A percentile compares a stretch with the other conserved stretches of the same genome.
phyloP scores from a whole-genome alignment of 2,113 vertebrate species.

The Setophaga kirtlandii region DNA sequence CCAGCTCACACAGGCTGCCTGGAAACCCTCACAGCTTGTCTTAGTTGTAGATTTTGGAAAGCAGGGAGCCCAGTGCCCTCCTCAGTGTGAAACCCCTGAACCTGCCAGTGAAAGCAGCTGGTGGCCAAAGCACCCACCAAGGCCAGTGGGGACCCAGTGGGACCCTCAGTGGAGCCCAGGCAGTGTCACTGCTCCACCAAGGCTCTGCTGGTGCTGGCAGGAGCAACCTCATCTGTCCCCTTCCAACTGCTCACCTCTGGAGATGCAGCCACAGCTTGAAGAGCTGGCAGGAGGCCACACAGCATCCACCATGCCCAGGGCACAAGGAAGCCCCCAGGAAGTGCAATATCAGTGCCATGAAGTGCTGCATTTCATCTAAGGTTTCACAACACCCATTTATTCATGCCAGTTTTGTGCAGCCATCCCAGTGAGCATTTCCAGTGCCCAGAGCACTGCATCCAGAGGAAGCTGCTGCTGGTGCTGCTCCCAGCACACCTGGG shows the following conservation, averaged over 20 bases:
- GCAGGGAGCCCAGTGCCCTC: neutral
- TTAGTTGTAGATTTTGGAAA: neutral
- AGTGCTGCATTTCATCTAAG: neutral
- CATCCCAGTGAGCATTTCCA: neutral
- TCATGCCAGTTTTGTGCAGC: neutral
- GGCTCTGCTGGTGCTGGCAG: neutral
- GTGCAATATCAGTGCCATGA: neutral
- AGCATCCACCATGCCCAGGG: fast-evolving
- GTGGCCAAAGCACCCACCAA: neutral
- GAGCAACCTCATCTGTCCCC: neutral
- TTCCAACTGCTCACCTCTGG: neutral
- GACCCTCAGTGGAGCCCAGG: neutral
- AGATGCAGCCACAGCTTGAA: neutral
- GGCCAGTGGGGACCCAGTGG: neutral
- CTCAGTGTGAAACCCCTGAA: neutral
- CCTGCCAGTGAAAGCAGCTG: neutral
- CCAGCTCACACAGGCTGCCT: neutral
- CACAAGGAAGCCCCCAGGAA: neutral
- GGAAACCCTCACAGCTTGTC: neutral
- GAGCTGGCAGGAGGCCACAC: neutral
- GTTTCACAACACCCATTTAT: neutral
- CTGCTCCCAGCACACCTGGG: neutral
- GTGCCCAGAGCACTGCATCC: neutral
- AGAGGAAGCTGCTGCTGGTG: neutral
- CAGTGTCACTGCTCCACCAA: fast-evolving